phyloP scores from a whole-genome alignment of 2,113 vertebrate species.

The Bufo bufo region DNA sequence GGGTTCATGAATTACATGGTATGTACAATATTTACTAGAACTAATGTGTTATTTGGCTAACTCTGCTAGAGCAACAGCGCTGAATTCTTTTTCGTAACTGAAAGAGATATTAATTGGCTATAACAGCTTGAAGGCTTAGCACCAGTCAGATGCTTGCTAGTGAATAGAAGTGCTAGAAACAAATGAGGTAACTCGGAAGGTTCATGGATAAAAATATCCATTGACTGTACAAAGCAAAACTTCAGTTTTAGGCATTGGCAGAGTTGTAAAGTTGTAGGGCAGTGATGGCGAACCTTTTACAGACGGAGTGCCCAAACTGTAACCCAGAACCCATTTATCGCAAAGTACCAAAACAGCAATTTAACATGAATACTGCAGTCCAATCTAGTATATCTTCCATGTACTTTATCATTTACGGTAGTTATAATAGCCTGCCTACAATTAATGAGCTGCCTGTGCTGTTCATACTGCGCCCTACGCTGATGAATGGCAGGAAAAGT shows the following conservation, averaged over 20 bases:
- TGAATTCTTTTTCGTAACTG: constrained; percentile 58
- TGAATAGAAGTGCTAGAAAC: constrained; percentile 63
- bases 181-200: constrained; percentile 60
- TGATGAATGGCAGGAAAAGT: too few species aligned
- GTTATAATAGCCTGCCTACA: too few species aligned
- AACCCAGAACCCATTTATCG: too few species aligned
- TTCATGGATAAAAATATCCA: constrained; percentile 59
- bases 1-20: constrained; percentile 8
- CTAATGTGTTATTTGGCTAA: constrained; percentile 66
- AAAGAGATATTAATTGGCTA: constrained; percentile 68
- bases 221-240: constrained; percentile 51
- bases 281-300: too few species aligned
- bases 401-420: too few species aligned
- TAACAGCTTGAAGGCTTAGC: constrained; percentile 60
- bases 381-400: too few species aligned
- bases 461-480: too few species aligned
- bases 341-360: too few species aligned
- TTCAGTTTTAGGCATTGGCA: background rate
- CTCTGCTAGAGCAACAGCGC: constrained; percentile 57
- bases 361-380: too few species aligned
- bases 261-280: background rate
- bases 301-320: too few species aligned
- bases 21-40: constrained; percentile 62
- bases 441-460: too few species aligned
- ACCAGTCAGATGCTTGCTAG: constrained; percentile 54